Percentiles rank a stretch among this genome's conserved stretches.
These are phyloP conservation scores for Danio choprae DNA, from an alignment of 2,797 vertebrate genomes.

Conservation along the genomic window DNA sequence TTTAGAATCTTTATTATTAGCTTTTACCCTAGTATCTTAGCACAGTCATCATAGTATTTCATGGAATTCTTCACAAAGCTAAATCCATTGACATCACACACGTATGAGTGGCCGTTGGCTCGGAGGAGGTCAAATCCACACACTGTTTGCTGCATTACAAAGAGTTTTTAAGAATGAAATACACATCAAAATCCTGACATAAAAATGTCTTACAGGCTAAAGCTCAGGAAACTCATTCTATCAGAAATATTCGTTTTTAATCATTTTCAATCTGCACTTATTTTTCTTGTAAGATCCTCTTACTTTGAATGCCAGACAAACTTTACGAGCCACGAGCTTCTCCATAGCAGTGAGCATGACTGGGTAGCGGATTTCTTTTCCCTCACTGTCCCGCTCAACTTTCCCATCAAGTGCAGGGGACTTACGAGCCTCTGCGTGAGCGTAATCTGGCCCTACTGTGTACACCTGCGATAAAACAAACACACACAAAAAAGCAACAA, in stretches of 20 bases:
- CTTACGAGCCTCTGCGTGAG: constrained; percentile 96
- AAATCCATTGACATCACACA: constrained; percentile 98
- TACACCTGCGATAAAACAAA: constrained; percentile 84
- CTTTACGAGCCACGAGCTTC: constrained; percentile 96
- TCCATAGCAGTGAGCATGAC: constrained; percentile 99
- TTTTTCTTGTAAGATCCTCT: background rate
- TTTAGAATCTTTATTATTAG: background rate
- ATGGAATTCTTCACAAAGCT: constrained; percentile 99
- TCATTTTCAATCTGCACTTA: background rate
- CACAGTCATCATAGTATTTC: constrained; percentile 99
- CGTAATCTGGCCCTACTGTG: constrained; percentile 97
- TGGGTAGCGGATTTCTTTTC: constrained; percentile 97
- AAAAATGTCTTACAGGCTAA: background rate
- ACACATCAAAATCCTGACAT: background rate
- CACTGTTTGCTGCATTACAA: constrained; percentile 91
- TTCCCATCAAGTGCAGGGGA: constrained; percentile 97
- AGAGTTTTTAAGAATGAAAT: constrained; percentile 7
- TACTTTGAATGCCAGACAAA: constrained; percentile 98
- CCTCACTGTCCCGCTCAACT: constrained; percentile 96
- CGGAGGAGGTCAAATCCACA: constrained; percentile 97
- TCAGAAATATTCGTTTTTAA: no score
- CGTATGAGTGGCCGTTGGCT: constrained; percentile 96
- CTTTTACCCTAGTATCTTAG: constrained; percentile 94
- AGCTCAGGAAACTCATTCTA: no score
- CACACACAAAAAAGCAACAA: background rate